phyloP scores from a whole-genome alignment of 2,888 invertebrate genomes.

The Drosophila borealis region DNA sequence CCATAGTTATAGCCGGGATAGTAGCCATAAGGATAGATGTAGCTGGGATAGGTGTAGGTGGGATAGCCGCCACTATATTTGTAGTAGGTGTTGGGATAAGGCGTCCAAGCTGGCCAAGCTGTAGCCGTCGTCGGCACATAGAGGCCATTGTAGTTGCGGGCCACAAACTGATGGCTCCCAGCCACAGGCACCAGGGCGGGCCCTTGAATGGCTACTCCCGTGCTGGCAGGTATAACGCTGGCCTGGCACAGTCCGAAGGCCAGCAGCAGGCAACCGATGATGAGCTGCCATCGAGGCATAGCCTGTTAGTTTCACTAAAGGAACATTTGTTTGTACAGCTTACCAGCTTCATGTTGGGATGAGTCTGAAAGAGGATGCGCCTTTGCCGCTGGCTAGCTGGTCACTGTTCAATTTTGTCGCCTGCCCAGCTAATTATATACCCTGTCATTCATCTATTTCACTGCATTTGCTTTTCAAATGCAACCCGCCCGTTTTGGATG shows the following conservation, averaged over 20 bases:
- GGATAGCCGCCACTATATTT: constrained; percentile 59
- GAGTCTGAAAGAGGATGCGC: constrained; percentile 15
- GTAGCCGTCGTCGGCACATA: constrained; percentile 60
- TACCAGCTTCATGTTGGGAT: constrained; percentile 56
- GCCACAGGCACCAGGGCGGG: constrained; percentile 73
- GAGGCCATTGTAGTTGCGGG: constrained; percentile 78
- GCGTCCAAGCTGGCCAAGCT: constrained; percentile 40
- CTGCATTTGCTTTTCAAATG: constrained; percentile 59
- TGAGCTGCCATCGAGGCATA: not conserved
- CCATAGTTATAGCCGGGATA: constrained; percentile 64
- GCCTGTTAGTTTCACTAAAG: not conserved
- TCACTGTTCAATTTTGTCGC: constrained; percentile 40
- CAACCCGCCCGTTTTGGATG: constrained; percentile 30
- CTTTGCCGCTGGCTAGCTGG: constrained; percentile 22
- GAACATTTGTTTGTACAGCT: constrained; percentile 15
- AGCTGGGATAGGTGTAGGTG: constrained; percentile 54
- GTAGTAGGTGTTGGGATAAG: constrained; percentile 57
- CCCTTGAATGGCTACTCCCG: constrained; percentile 41
- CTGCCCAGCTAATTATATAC: constrained; percentile 50
- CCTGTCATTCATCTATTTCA: not conserved
- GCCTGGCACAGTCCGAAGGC: constrained; percentile 38
- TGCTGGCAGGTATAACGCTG: constrained; percentile 58
- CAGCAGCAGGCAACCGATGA: constrained; percentile 40
- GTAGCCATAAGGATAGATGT: constrained; percentile 48
- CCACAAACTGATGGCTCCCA: constrained; percentile 79